Evolutionary conservation across 37 sponge, comb jelly and placozoan genomes (phyloP).

Genomic region (Oopsacas minuta): DNA sequence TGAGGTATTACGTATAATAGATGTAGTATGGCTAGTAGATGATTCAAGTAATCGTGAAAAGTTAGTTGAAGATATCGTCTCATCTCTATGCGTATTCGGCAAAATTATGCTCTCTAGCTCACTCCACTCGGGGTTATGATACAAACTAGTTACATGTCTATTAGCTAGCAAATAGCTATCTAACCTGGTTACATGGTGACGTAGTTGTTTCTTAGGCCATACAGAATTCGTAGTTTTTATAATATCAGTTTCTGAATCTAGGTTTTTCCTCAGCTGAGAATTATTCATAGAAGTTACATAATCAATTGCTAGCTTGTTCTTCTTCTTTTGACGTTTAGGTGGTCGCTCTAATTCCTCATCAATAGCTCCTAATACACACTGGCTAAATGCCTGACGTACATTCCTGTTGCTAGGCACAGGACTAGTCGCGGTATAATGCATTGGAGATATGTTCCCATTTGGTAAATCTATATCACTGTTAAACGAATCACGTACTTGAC

Average conservation of each 20-base stretch:
- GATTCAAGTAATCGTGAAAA: background rate
- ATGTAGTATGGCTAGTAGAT: background rate
- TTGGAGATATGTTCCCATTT: background rate
- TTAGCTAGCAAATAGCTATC: background rate
- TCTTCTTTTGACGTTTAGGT: conserved; percentile 1
- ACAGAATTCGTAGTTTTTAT: background rate
- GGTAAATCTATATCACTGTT: background rate
- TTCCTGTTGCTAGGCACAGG: background rate
- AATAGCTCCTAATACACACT: background rate
- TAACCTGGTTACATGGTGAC: background rate
- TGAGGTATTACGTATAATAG: background rate
- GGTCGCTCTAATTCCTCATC: background rate
- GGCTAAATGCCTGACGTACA: background rate
- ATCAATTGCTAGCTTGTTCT: background rate
- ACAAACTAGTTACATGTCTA: background rate
- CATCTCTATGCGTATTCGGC: background rate
- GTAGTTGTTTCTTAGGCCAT: background rate
- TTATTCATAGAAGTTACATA: background rate
- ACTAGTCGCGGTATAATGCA: background rate
- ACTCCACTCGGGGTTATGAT: background rate
- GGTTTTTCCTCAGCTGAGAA: background rate
- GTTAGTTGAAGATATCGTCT: background rate
- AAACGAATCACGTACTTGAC: background rate
- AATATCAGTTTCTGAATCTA: background rate
- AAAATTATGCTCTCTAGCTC: background rate